phyloP scores from a whole-genome alignment of 1,140 invertebrate genomes.

The Archivesica marissinica region DNA sequence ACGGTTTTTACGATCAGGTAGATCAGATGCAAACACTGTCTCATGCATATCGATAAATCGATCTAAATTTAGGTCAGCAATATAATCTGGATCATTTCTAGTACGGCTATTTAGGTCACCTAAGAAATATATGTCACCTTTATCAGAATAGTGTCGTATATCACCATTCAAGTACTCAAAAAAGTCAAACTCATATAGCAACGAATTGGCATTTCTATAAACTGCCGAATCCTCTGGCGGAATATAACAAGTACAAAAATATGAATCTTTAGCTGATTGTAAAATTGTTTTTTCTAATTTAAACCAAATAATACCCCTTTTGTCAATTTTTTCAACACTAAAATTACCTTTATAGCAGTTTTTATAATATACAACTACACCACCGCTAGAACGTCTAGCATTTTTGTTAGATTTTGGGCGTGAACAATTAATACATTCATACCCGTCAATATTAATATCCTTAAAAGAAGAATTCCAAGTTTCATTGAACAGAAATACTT shows the following conservation, averaged over 20 bases:
- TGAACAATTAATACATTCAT: constrained; percentile 19
- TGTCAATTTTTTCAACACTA: not conserved
- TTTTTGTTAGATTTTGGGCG: constrained; percentile 37
- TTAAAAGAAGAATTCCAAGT: constrained; percentile 10
- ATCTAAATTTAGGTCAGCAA: too few species aligned
- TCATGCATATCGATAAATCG: not conserved
- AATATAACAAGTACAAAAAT: constrained; percentile 29
- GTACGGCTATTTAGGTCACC: constrained; percentile 33
- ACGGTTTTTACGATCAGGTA: not conserved
- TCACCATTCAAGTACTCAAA: not conserved
- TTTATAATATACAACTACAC: constrained; percentile 39
- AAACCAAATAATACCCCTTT: constrained; percentile 27
- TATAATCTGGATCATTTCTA: too few species aligned
- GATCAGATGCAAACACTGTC: not conserved
- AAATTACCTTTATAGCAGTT: not conserved
- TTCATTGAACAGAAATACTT: constrained; percentile 39
- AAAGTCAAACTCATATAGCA: constrained; percentile 1
- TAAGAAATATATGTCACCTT: constrained; percentile 15
- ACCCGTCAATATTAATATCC: constrained; percentile 6
- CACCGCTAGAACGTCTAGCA: constrained; percentile 17
- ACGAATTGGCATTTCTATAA: not conserved
- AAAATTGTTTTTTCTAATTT: not conserved
- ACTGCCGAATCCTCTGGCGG: not conserved
- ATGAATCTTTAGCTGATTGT: not conserved
- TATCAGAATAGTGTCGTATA: constrained; percentile 1